Evolutionary conservation across 2,113 vertebrate genomes (phyloP).

Genomic region (Motacilla tschutschensis): DNA sequence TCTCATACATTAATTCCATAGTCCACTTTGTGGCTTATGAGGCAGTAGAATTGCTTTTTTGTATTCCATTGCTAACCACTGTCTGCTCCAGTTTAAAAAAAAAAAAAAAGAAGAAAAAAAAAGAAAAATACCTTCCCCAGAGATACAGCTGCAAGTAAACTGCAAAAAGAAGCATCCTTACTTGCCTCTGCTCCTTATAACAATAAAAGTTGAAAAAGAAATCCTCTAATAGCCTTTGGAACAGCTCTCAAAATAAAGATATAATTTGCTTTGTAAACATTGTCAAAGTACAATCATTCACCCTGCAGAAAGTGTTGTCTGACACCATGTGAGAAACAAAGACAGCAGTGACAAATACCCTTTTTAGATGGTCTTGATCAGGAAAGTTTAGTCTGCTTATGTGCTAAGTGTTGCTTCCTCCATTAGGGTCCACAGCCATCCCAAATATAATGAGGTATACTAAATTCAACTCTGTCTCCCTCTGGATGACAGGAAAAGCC

Average conservation of each 20-base stretch:
- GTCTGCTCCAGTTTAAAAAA: slow-evolving; percentile 10
- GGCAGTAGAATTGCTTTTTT: slow-evolving; percentile 55
- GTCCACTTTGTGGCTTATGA: slow-evolving; percentile 61
- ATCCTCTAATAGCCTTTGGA: slow-evolving; percentile 8
- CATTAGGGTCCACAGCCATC: slow-evolving; percentile 35
- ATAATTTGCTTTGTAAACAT: slow-evolving; percentile 25
- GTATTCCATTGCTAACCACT: slow-evolving; percentile 55
- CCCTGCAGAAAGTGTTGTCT: not conserved
- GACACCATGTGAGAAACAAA: not conserved
- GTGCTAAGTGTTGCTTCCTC: slow-evolving; percentile 19
- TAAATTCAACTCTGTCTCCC: slow-evolving; percentile 7
- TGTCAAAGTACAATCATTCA: slow-evolving; percentile 24
- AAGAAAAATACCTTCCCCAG: not conserved
- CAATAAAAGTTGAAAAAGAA: not conserved
- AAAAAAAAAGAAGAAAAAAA: not conserved
- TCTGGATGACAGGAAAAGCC: slow-evolving; percentile 49
- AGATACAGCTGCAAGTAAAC: slow-evolving; percentile 24
- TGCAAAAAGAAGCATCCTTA: not conserved
- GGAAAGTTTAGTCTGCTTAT: slow-evolving; percentile 31
- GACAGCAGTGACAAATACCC: slow-evolving; percentile 3
- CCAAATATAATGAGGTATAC: slow-evolving; percentile 30
- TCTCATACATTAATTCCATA: slow-evolving; percentile 61
- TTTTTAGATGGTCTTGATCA: not conserved
- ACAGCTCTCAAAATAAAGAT: slow-evolving; percentile 40
- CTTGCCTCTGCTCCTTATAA: not conserved